Evolutionary conservation across 1,140 invertebrate genomes (phyloP).

Genomic region (Drosophila sp.): DNA sequence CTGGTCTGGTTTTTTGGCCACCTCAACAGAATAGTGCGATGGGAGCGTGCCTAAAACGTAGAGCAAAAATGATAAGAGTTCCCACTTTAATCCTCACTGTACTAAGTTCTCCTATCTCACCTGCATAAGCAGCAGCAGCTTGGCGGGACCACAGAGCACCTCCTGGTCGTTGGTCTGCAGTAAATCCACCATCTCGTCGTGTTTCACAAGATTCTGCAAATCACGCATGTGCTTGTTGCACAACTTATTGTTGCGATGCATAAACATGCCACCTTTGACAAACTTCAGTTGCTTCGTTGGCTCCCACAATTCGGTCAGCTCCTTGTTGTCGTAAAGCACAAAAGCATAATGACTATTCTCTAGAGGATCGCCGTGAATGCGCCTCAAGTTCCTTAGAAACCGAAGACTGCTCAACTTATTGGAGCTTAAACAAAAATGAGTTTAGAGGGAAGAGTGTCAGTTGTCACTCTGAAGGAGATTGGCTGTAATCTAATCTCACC

Average conservation of each 20-base stretch:
- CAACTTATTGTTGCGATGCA: conserved; percentile 73
- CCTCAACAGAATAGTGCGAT: conserved; percentile 51
- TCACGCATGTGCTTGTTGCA: conserved; percentile 65
- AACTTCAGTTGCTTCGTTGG: conserved; percentile 51
- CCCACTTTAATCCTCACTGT: not conserved
- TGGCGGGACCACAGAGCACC: conserved; percentile 71
- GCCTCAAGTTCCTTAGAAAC: conserved; percentile 56
- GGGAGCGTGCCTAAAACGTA: conserved; percentile 52
- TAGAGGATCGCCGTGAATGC: conserved; percentile 59
- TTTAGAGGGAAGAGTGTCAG: too few relatives aligned
- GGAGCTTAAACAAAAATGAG: conserved; percentile 40
- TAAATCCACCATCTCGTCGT: conserved; percentile 65
- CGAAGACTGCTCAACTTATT: conserved; percentile 59
- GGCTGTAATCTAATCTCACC: conserved; percentile 38
- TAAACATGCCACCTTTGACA: conserved; percentile 65
- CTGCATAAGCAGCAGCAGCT: conserved; percentile 50
- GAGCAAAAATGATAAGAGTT: not conserved
- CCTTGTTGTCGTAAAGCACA: conserved; percentile 71
- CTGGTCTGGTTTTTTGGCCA: conserved; percentile 68
- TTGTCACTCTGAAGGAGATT: not conserved
- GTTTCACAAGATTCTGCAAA: conserved; percentile 48
- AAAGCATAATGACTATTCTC: conserved; percentile 60
- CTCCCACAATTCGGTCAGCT: conserved; percentile 62
- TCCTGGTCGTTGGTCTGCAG: conserved; percentile 76
- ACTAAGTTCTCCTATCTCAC: conserved; percentile 14